phyloP scores from a whole-genome alignment of 1,140 invertebrate species.

The Pseudomyrmex gracilis region DNA sequence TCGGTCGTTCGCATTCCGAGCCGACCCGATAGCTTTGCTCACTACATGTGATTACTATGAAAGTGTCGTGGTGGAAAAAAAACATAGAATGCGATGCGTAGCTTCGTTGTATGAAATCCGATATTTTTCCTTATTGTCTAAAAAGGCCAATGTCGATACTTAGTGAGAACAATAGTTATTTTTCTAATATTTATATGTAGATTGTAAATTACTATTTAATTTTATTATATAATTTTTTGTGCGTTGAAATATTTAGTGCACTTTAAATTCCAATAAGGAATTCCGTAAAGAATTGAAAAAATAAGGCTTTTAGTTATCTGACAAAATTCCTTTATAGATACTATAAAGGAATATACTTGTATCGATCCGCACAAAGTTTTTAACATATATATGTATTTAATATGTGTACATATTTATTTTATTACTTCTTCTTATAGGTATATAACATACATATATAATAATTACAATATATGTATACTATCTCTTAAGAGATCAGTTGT shows the following conservation, averaged over 20 bases:
- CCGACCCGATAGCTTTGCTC: not conserved
- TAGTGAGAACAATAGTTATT: slow-evolving; percentile 21
- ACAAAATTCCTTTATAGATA: not conserved
- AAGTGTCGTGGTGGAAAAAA: slow-evolving; percentile 35
- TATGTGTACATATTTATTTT: too few species aligned
- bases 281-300: not conserved
- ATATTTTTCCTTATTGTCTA: not conserved
- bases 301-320: not conserved
- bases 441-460: too few species aligned
- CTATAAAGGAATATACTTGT: too few species aligned
- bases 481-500: too few species aligned
- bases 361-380: too few species aligned
- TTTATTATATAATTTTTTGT: not conserved
- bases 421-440: too few species aligned
- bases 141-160: not conserved
- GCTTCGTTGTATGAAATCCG: slow-evolving; percentile 2
- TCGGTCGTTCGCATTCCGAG: slow-evolving; percentile 29
- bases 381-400: too few species aligned
- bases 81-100: not conserved
- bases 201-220: not conserved
- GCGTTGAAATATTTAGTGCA: not conserved
- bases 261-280: not conserved
- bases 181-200: slow-evolving; percentile 16
- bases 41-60: slow-evolving; percentile 13
- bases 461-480: too few species aligned